Conservation (phyloP, 2,888 invertebrate genomes). For the Desoria tigrina region DNA sequence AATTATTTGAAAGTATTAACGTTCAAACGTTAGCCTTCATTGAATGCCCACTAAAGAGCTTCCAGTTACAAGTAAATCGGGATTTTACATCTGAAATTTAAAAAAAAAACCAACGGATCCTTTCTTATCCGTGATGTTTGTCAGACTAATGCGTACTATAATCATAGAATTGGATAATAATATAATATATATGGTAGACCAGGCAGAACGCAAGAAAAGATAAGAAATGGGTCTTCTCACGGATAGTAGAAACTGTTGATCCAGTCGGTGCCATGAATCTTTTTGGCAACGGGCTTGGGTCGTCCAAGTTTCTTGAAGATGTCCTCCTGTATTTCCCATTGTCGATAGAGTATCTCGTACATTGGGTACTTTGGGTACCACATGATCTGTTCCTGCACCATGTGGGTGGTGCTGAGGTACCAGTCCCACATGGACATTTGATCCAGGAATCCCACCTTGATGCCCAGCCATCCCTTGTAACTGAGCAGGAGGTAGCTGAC, state of each 20-base stretch:
- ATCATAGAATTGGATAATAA: too few relatives aligned
- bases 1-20: too few relatives aligned
- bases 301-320: constrained; percentile 33
- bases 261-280: constrained; percentile 15
- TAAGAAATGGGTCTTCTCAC: too few relatives aligned
- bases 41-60: too few relatives aligned
- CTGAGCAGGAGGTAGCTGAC: constrained; percentile 28
- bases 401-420: constrained; percentile 29
- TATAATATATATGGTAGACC: too few relatives aligned
- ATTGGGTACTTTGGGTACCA: constrained; percentile 34
- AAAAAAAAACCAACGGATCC: too few relatives aligned
- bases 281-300: constrained; percentile 21
- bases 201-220: too few relatives aligned
- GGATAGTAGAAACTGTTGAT: constrained; percentile 5
- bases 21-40: too few relatives aligned
- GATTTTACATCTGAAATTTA: too few relatives aligned
- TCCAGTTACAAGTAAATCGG: too few relatives aligned
- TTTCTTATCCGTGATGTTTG: too few relatives aligned
- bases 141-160: too few relatives aligned
- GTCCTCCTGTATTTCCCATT: constrained; percentile 39
- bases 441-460: constrained; percentile 35
- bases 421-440: constrained; percentile 44
- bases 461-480: constrained; percentile 19
- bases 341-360: constrained; percentile 30
- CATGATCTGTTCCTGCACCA: constrained; percentile 34